Conservation (phyloP, 1,140 invertebrate genomes). For the Laupala kohalensis region DNA sequence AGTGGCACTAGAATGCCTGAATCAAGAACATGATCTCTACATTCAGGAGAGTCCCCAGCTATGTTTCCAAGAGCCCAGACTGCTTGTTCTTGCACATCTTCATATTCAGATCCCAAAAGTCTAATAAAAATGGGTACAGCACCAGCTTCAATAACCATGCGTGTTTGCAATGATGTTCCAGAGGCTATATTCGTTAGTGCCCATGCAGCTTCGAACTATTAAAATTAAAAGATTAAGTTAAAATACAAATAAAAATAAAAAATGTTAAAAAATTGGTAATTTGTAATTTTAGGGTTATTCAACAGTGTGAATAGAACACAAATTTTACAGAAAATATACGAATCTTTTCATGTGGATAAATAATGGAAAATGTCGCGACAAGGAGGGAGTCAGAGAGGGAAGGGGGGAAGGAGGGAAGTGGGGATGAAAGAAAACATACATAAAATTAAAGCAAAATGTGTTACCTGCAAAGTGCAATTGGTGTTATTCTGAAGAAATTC, state of each 20-base stretch:
- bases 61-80: slow-evolving; percentile 96
- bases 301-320: neutral
- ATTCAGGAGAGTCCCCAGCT: slow-evolving; percentile 87
- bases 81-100: slow-evolving; percentile 92
- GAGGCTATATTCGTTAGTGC: slow-evolving; percentile 95
- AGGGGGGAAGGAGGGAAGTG: too few relatives aligned
- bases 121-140: slow-evolving; percentile 86
- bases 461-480: slow-evolving; percentile 76
- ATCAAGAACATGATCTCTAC: slow-evolving; percentile 79
- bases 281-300: slow-evolving; percentile 4
- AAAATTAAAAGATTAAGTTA: slow-evolving; percentile 17
- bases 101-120: slow-evolving; percentile 62
- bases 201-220: slow-evolving; percentile 96
- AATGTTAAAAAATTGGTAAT: neutral
- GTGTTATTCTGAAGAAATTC: slow-evolving; percentile 75
- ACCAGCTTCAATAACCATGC: slow-evolving; percentile 84
- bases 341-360: neutral
- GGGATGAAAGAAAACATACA: too few relatives aligned
- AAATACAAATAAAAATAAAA: neutral
- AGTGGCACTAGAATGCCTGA: slow-evolving; percentile 75
- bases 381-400: too few relatives aligned
- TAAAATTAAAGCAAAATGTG: slow-evolving; percentile 15
- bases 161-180: slow-evolving; percentile 87
- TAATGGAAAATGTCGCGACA: too few relatives aligned
- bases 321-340: neutral